Evolutionary conservation across 1,140 invertebrate species (phyloP).

Genomic region (Oreohelix idahoensis): DNA sequence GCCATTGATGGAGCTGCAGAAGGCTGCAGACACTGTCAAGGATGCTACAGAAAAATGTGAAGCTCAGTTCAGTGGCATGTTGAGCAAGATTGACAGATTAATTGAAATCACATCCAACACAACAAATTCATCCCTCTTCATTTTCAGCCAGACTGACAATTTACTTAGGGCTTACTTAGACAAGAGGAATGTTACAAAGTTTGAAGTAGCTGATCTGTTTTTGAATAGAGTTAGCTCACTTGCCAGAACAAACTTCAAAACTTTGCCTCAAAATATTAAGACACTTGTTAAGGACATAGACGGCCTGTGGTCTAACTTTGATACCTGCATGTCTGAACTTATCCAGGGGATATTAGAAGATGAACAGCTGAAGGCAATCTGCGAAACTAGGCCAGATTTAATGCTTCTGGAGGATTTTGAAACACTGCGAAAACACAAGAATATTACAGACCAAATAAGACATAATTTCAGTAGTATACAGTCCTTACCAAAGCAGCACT

Average conservation of each 20-base stretch:
- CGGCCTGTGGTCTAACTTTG: neutral
- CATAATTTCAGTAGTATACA: neutral
- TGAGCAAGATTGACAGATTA: neutral
- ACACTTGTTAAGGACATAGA: neutral
- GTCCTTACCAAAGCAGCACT: neutral
- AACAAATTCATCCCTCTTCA: neutral
- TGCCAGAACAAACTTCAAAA: neutral
- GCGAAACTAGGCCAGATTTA: neutral
- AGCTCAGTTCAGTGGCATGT: neutral
- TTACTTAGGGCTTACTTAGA: neutral
- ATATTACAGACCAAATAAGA: neutral
- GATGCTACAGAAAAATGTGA: neutral
- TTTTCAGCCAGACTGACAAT: neutral
- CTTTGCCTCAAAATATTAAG: neutral
- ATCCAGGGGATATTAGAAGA: neutral
- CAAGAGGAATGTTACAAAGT: neutral
- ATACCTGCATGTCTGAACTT: neutral
- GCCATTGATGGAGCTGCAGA: neutral
- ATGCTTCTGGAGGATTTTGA: neutral
- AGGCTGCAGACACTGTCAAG: neutral
- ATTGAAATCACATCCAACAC: neutral
- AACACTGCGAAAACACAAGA: neutral
- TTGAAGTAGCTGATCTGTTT: constrained; percentile 1
- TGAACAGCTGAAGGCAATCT: neutral
- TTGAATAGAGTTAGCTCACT: neutral